Percentiles rank a stretch among this genome's conserved stretches.
These are phyloP conservation scores for Falco biarmicus DNA, from an alignment of 2,797 vertebrate species.

Conservation along the genomic window DNA sequence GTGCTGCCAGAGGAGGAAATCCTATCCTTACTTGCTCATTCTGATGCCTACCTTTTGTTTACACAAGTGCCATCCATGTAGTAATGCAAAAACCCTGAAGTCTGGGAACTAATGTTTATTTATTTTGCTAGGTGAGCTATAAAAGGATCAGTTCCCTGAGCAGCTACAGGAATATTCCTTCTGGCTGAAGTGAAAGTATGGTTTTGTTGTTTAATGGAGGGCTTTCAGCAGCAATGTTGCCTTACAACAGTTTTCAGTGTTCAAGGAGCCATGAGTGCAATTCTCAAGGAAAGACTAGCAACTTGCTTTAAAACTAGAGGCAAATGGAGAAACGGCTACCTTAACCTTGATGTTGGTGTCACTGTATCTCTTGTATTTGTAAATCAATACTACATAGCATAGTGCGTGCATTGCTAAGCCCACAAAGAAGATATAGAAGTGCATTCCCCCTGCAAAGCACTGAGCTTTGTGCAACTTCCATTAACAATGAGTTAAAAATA, in stretches of 20 bases:
- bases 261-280: neutral
- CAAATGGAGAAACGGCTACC: neutral
- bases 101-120: neutral
- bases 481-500: constrained; percentile 41
- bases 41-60: neutral
- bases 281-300: neutral
- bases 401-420: neutral
- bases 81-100: neutral
- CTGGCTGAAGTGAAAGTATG: neutral
- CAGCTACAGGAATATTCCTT: neutral
- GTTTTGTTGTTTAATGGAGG: neutral
- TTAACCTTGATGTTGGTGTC: neutral
- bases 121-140: neutral
- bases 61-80: neutral
- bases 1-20: neutral
- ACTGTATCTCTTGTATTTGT: neutral
- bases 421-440: neutral
- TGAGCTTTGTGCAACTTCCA: neutral
- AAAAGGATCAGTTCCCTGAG: neutral
- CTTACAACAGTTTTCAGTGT: neutral
- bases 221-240: neutral
- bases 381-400: neutral
- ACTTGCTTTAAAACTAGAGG: neutral
- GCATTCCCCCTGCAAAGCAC: neutral
- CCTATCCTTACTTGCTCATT: neutral